Conservation (phyloP, 1,140 invertebrate genomes). For the Drosophila busckii region DNA sequence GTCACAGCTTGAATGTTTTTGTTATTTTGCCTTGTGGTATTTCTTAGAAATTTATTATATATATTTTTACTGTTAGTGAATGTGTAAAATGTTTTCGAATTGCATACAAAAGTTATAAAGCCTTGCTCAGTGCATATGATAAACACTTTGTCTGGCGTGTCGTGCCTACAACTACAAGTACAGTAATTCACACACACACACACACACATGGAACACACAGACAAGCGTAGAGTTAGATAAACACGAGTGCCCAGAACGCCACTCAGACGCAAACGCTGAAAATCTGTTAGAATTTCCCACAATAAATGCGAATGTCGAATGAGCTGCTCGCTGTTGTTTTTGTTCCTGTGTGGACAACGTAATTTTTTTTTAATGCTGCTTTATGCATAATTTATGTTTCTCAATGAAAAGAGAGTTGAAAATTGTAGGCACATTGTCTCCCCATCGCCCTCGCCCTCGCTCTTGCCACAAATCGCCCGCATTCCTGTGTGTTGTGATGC, state of each 20-base stretch:
- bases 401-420: slow-evolving; percentile 44
- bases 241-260: too few relatives aligned
- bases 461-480: slow-evolving; percentile 48
- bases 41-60: too few relatives aligned
- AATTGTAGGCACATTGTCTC: neutral
- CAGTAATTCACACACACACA: too few relatives aligned
- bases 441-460: neutral
- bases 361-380: slow-evolving; percentile 60
- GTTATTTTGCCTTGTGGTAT: too few relatives aligned
- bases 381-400: slow-evolving; percentile 72
- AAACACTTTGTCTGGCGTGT: too few relatives aligned
- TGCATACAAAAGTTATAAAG: too few relatives aligned
- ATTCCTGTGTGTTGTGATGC: slow-evolving; percentile 45
- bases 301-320: slow-evolving; percentile 30
- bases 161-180: too few relatives aligned
- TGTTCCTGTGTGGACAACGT: slow-evolving; percentile 43
- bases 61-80: too few relatives aligned
- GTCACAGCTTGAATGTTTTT: too few relatives aligned
- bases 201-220: slow-evolving; percentile 6
- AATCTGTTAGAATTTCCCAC: slow-evolving; percentile 65
- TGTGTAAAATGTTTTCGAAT: too few relatives aligned
- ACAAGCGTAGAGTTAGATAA: neutral
- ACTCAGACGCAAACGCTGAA: slow-evolving; percentile 9
- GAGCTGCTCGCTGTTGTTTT: slow-evolving; percentile 11
- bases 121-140: too few relatives aligned